Base-by-base conservation (phyloP, 2,888 invertebrate species). In the Agrypnus murinus region DNA sequence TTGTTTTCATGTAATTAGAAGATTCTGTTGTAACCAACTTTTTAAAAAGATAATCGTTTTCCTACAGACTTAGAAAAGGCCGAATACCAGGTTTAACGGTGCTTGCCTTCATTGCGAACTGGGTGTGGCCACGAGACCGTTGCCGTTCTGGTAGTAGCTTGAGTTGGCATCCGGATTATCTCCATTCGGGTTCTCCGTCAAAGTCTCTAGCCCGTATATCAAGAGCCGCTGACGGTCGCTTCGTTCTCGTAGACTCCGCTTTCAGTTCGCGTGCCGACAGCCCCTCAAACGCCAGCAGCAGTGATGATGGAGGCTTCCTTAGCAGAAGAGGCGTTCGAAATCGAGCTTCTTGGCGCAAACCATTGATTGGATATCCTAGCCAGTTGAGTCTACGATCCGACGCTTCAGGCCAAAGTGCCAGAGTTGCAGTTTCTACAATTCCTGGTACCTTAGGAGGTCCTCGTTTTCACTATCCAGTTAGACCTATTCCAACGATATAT, bases 31-130 rank as follows among this genome's bases (percentile, higher is more conserved):
- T 17, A 36, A 53, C 32, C 31, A 32, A 15, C 58, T 55, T 68
- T n/a, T 69, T 73, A 58, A 65, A 64, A 50, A 57, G 45, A 64
- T n/a, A n/a, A n/a, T 69, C 69, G 66, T 75, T 74, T 75, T 69
- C 71, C 83, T 81, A 76, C 89, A 95, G 95, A 95, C 92, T 92
- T 93, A 93, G 94, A 92, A 92, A 94, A 93, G 91, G 94, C 94
- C 90, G 95, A 95, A 92, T 95, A 95, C 93, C 95, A 93, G 93
- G 95, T 95, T 87, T 95, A 91, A 93, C 90, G 87, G 90, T 92
- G 80, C 87, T 92, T 79, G 88, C 90, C 76, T 89, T 91, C 85
- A 87, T 91, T 80, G 85, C 90, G 79, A 93, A 92, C 86, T 92
- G 92, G 92, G 90, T 92, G 83, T 92, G 92, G 92, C 92, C 92